Evolutionary conservation across 2,113 vertebrate species (phyloP).

Genomic region (Coregonus clupeaformis): DNA sequence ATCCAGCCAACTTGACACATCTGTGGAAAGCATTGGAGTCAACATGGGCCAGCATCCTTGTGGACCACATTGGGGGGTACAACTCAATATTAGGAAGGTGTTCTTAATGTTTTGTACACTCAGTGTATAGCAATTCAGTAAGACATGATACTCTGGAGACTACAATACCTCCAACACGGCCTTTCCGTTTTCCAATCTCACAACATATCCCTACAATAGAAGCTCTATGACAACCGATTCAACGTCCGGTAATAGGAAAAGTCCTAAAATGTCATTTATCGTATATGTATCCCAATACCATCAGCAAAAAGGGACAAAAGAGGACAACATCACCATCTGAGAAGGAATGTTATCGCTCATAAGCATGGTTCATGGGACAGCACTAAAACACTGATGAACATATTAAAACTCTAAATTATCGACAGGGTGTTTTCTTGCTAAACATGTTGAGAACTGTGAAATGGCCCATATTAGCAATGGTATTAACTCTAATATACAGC

Average conservation of each 20-base stretch:
- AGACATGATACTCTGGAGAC: too few relatives aligned
- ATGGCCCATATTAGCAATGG: conserved; percentile 27
- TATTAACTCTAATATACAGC: conserved; percentile 63
- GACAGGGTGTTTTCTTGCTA: conserved; percentile 42
- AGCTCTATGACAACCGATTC: conserved; percentile 12
- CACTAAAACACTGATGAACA: conserved; percentile 61
- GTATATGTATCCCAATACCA: too few relatives aligned
- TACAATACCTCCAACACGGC: too few relatives aligned
- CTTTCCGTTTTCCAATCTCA: not conserved
- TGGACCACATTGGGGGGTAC: too few relatives aligned
- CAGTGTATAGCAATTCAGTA: too few relatives aligned
- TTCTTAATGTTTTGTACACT: too few relatives aligned
- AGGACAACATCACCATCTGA: conserved; percentile 58
- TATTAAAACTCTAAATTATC: conserved; percentile 63
- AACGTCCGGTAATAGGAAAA: too few relatives aligned
- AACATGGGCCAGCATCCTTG: too few relatives aligned
- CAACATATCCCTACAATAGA: conserved; percentile 34
- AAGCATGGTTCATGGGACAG: conserved; percentile 63
- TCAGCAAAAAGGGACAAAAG: not conserved
- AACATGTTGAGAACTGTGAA: conserved; percentile 56
- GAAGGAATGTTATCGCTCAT: conserved; percentile 48
- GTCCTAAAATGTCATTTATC: too few relatives aligned
- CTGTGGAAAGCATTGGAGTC: too few relatives aligned
- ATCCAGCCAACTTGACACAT: too few relatives aligned
- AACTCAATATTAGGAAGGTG: too few relatives aligned